Base-by-base conservation (phyloP, 2,888 invertebrate species). In the Bellardia bayeri region DNA sequence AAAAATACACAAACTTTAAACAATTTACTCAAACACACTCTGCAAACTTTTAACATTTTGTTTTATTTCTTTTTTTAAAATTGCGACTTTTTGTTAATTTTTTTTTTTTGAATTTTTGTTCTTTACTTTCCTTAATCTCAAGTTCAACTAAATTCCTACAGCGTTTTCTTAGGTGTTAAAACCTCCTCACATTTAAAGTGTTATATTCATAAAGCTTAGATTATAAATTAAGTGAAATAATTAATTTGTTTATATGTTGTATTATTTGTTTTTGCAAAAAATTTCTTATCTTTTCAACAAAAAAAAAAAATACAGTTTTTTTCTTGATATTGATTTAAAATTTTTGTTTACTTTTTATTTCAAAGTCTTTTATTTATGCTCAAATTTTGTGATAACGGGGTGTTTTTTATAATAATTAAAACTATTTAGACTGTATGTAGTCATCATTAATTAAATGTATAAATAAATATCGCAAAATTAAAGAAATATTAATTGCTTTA, bases 221-320 rank as follows among this genome's bases (percentile, higher is more conserved):
- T 66, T 58, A 49, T 61, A 68, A 58, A 74, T 56, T 82, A 56
- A 74, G n/a, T 45, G 33, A 23, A 72, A 5, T 30, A 40, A 37
- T 64, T n/a, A 37, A 66, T 42, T 64, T 82, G 58, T 74, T 66
- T 72, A 56, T 64, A 71, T 33, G 33, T 33, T 33, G 33, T 33
- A 33, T 7, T 54, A 49, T 40, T 45, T 71, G 78, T 56, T 72
- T 83, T 83, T 78, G 76, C 83, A 78, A 78, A 83, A 83, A 61
- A 56, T 37, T 78, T 72, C 83, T 83, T 83, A 83, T 83, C 82
- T 63, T 54, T 30, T 45, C 0, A 42, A 42, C 23, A 23, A 23
- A 23, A 23, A 23, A 45, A 9, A 45, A 45, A 45, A 58, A 14
- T 45, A 37, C 23, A 54, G 16, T 23, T 56, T 69, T 33, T 40